A percentile compares a stretch with the other conserved stretches of the same genome.
phyloP scores from a whole-genome alignment of 2,113 vertebrate species.

The Romanogobio albipinnatus region DNA sequence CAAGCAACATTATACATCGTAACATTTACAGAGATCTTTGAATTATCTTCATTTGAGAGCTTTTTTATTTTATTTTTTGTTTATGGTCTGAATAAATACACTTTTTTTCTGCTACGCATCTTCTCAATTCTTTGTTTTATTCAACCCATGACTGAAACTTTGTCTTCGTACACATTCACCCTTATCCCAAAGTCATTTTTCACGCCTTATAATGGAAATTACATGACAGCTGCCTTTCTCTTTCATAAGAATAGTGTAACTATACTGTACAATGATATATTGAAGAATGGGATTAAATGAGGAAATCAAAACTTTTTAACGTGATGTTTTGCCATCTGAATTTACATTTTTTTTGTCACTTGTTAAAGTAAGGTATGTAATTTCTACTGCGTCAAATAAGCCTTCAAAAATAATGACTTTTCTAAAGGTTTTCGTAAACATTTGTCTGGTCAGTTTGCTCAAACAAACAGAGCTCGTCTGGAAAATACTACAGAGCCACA shows the following conservation, averaged over 20 bases:
- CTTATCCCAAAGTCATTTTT: background rate
- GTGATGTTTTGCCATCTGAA: background rate
- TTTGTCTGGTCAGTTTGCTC: background rate
- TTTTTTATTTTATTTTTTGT: background rate
- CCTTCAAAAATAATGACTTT: background rate
- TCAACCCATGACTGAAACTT: background rate
- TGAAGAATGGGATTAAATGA: background rate
- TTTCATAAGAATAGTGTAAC: background rate
- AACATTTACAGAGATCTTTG: background rate
- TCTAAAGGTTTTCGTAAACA: constrained; percentile 13
- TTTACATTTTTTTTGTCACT: background rate
- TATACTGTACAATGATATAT: background rate
- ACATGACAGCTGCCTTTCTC: background rate
- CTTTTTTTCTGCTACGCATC: background rate
- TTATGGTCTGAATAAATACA: background rate
- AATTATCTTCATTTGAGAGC: background rate
- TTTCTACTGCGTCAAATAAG: background rate
- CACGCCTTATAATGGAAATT: background rate
- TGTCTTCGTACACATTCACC: background rate
- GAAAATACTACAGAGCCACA: background rate
- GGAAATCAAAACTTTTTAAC: background rate
- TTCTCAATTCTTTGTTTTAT: background rate
- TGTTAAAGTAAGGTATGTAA: background rate
- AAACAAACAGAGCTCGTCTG: background rate
- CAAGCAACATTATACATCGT: too few species aligned